A percentile compares a stretch with the other conserved stretches of the same genome.
Evolutionary conservation across 2,113 vertebrate genomes (phyloP).

Genomic region (Elephantulus edwardii): DNA sequence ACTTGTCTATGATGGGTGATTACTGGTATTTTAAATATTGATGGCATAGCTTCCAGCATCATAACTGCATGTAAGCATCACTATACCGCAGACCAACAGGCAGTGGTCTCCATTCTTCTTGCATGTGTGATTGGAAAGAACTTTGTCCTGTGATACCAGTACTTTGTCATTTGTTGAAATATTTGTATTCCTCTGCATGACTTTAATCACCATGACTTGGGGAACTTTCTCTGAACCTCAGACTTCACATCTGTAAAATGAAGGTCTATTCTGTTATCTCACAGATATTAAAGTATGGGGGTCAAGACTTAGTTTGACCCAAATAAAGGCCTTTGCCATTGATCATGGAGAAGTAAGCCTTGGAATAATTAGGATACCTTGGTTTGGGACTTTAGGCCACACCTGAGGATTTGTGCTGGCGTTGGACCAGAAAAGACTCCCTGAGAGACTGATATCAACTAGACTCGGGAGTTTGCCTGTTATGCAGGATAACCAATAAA

Average conservation of each 20-base stretch:
- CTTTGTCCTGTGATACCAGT: not conserved
- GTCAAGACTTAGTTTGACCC: not conserved
- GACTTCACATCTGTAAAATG: not conserved
- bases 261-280: not conserved
- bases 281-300: not conserved
- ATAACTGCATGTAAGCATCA: not conserved
- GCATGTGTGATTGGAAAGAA: not conserved
- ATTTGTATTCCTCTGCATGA: not conserved
- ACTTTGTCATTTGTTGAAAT: not conserved
- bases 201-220: not conserved
- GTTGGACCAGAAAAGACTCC: not conserved
- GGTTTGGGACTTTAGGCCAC: not conserved
- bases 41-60: not conserved
- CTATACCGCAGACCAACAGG: not conserved
- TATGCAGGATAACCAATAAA: not conserved
- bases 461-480: not conserved
- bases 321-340: not conserved
- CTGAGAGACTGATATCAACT: not conserved
- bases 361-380: not conserved
- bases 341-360: not conserved
- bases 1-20: not conserved
- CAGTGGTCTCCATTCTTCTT: not conserved
- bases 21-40: not conserved
- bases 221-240: not conserved
- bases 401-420: not conserved